A percentile compares a stretch with the other conserved stretches of the same genome.
phyloP scores from a whole-genome alignment of 64 coral and sea anemone genomes.

The Pocillopora verrucosa region DNA sequence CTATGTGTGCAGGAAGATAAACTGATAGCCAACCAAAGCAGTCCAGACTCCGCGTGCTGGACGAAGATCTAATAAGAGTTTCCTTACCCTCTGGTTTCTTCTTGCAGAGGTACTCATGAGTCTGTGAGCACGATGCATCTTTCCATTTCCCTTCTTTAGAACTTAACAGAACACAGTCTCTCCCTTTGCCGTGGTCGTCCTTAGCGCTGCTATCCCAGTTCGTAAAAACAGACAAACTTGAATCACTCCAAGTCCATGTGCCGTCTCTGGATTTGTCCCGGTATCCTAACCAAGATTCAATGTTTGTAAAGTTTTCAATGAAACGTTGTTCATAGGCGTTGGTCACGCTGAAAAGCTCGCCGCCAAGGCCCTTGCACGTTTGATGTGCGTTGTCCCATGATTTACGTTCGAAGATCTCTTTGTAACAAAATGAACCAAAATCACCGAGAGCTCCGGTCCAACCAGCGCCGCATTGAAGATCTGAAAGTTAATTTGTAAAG shows the following conservation, averaged over 20 bases:
- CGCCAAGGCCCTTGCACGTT: slow-evolving; percentile 66
- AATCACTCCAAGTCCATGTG: slow-evolving; percentile 94
- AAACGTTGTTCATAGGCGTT: slow-evolving; percentile 99
- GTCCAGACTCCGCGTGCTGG: neutral
- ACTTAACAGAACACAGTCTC: slow-evolving; percentile 89
- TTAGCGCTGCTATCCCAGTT: slow-evolving; percentile 95
- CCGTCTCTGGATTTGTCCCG: slow-evolving; percentile 86
- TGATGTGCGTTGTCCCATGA: slow-evolving; percentile 82
- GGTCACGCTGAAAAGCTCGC: slow-evolving; percentile 90
- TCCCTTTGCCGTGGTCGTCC: slow-evolving; percentile 68
- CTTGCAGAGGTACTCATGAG: slow-evolving; percentile 93
- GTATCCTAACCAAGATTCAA: slow-evolving; percentile 94
- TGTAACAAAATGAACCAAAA: slow-evolving; percentile 96
- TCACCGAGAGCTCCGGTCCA: slow-evolving; percentile 93
- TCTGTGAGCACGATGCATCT: slow-evolving; percentile 81
- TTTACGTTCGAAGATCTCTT: slow-evolving; percentile 71
- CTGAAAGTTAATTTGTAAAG: slow-evolving; percentile 5
- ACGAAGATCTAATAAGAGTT: neutral
- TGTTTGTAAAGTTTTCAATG: slow-evolving; percentile 83
- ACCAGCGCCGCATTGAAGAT: slow-evolving; percentile 89
- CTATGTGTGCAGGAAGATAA: too few species aligned
- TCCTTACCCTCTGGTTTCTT: slow-evolving; percentile 69
- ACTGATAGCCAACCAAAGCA: neutral
- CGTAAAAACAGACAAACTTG: slow-evolving; percentile 75
- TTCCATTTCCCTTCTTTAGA: slow-evolving; percentile 96